Percentiles rank a stretch among this genome's conserved stretches.
These are phyloP conservation scores for Antheraea pernyi DNA, from an alignment of 1,140 invertebrate species.

Conservation along the genomic window DNA sequence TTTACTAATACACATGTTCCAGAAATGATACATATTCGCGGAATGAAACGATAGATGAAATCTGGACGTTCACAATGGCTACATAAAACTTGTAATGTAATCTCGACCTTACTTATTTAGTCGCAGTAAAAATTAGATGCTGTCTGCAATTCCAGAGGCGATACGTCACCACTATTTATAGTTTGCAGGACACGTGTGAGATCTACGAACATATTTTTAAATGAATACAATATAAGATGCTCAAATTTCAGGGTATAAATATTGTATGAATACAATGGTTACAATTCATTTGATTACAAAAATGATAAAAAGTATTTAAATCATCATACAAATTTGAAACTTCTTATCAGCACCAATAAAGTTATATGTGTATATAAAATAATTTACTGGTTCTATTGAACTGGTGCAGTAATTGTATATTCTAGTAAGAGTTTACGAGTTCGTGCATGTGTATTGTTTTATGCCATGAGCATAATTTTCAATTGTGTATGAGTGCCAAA, in stretches of 20 bases:
- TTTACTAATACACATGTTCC: neutral
- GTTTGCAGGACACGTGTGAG: neutral
- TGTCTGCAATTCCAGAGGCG: slow-evolving; percentile 13
- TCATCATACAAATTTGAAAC: neutral
- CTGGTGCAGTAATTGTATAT: too few relatives aligned
- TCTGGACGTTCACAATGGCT: neutral
- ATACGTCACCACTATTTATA: slow-evolving; percentile 19
- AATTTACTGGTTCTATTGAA: too few relatives aligned
- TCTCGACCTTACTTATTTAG: slow-evolving; percentile 18
- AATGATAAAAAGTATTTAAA: neutral
- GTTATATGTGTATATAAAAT: too few relatives aligned
- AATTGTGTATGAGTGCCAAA: too few relatives aligned
- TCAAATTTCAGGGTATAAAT: neutral
- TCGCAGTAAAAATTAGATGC: slow-evolving; percentile 13
- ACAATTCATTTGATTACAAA: neutral
- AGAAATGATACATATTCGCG: neutral
- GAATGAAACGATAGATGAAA: neutral
- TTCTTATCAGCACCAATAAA: too few relatives aligned
- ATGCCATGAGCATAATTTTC: too few relatives aligned
- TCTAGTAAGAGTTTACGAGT: too few relatives aligned
- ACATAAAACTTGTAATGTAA: slow-evolving; percentile 6
- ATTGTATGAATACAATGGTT: neutral
- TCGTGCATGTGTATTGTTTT: too few relatives aligned
- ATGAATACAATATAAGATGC: slow-evolving; percentile 1
- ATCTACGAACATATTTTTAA: slow-evolving; percentile 11